Evolutionary conservation across 2,888 invertebrate genomes (phyloP).

Genomic region (Pinctada fucata): DNA sequence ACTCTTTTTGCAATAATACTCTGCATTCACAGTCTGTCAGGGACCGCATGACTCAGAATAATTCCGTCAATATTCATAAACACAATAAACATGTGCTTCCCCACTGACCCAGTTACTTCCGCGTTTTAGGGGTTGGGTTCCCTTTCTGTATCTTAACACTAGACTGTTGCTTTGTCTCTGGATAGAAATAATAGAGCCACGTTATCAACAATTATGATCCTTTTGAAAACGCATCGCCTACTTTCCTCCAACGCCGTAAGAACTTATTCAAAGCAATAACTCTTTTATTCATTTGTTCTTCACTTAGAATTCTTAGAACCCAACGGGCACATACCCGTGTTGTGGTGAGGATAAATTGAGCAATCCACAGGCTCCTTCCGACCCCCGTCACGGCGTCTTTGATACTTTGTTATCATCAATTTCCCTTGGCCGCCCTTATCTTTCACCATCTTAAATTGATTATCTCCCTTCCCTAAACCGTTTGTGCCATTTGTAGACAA

Average conservation of each 20-base stretch:
- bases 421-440: background rate
- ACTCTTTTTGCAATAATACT: background rate
- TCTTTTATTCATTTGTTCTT: constrained; percentile 12
- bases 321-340: constrained; percentile 20
- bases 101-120: background rate
- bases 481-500: too few relatives aligned
- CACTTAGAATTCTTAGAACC: constrained; percentile 22
- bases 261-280: constrained; percentile 2
- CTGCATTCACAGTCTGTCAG: constrained; percentile 4
- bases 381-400: constrained; percentile 2
- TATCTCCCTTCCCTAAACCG: background rate
- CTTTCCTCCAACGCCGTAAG: constrained; percentile 9
- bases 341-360: background rate
- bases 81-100: constrained; percentile 12
- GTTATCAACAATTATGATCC: constrained; percentile 29
- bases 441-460: background rate
- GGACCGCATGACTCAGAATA: constrained; percentile 11
- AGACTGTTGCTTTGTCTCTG: constrained; percentile 26
- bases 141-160: constrained; percentile 13
- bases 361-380: background rate
- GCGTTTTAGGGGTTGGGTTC: constrained; percentile 26
- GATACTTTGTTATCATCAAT: constrained; percentile 5
- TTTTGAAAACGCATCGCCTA: constrained; percentile 11
- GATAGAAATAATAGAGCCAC: constrained; percentile 24
- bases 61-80: constrained; percentile 13